phyloP scores from a whole-genome alignment of 2,888 invertebrate species.

The Drosophila austrosaltans region DNA sequence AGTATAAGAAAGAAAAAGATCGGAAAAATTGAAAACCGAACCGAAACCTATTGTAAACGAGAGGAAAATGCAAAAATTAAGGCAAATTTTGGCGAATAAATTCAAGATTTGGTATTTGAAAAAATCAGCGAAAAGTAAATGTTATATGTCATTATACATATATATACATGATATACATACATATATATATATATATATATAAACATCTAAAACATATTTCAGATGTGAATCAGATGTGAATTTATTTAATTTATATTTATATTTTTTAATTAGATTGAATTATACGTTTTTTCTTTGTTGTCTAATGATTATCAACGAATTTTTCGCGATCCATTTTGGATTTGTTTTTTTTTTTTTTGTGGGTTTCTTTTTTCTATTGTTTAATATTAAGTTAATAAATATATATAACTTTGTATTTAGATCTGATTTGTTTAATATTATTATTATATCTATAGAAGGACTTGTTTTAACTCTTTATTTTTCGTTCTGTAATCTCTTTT shows the following conservation, averaged over 20 bases:
- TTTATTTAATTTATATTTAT: conserved; percentile 33
- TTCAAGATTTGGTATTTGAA: neutral
- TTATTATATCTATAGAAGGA: neutral
- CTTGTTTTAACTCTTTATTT: conserved; percentile 9
- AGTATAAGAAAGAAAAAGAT: conserved; percentile 58
- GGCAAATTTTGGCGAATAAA: no score
- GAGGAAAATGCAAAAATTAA: neutral
- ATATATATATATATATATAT: neutral
- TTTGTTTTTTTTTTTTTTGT: neutral
- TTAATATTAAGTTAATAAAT: conserved; percentile 39
- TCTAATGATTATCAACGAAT: conserved; percentile 81
- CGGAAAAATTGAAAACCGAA: conserved; percentile 23
- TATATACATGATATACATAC: conserved; percentile 1
- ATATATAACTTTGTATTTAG: conserved; percentile 26
- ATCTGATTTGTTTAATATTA: conserved; percentile 11
- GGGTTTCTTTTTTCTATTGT: conserved; percentile 34
- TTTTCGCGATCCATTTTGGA: conserved; percentile 52
- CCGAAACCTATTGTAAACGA: conserved; percentile 51
- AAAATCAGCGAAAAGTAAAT: conserved; percentile 8
- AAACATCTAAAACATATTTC: conserved; percentile 1
- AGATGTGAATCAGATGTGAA: conserved; percentile 20
- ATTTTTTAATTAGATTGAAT: conserved; percentile 58
- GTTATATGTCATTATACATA: conserved; percentile 2
- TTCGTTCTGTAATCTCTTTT: conserved; percentile 25
- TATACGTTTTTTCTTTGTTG: conserved; percentile 57